Evolutionary conservation across 2,113 vertebrate genomes (phyloP).

Genomic region (Nannospalax galili): DNA sequence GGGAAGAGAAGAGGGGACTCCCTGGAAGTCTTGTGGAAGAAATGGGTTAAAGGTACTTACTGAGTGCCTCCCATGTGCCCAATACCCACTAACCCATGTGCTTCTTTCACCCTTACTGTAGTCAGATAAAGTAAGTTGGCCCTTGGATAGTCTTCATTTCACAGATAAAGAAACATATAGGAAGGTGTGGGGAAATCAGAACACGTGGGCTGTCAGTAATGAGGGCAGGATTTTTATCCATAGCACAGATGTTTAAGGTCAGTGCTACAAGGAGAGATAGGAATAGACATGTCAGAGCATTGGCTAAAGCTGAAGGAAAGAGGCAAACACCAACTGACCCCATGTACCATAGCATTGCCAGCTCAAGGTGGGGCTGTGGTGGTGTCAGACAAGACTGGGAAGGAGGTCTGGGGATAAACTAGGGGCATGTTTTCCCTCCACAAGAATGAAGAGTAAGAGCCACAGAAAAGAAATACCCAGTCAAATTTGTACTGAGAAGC

Average conservation of each 20-base stretch:
- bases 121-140: not conserved
- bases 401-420: conserved; percentile 73
- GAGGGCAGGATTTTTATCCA: not conserved
- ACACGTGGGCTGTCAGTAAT: too few relatives aligned
- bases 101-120: not conserved
- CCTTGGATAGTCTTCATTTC: not conserved
- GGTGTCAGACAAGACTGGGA: conserved; percentile 52
- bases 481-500: conserved; percentile 60
- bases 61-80: not conserved
- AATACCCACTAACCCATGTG: not conserved
- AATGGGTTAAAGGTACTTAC: not conserved
- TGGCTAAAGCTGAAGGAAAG: not conserved
- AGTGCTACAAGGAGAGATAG: not conserved
- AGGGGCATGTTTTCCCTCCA: conserved; percentile 65
- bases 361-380: not conserved
- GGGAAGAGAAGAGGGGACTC: not conserved
- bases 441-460: conserved; percentile 36
- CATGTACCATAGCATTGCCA: rapidly evolving
- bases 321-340: not conserved
- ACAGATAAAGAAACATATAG: not conserved
- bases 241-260: not conserved
- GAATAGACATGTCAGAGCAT: too few relatives aligned
- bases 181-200: not conserved
- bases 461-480: conserved; percentile 57
- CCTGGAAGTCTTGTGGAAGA: not conserved